Evolutionary conservation across 2,797 vertebrate genomes (phyloP).

Genomic region (Pseudomugil gertrudae): DNA sequence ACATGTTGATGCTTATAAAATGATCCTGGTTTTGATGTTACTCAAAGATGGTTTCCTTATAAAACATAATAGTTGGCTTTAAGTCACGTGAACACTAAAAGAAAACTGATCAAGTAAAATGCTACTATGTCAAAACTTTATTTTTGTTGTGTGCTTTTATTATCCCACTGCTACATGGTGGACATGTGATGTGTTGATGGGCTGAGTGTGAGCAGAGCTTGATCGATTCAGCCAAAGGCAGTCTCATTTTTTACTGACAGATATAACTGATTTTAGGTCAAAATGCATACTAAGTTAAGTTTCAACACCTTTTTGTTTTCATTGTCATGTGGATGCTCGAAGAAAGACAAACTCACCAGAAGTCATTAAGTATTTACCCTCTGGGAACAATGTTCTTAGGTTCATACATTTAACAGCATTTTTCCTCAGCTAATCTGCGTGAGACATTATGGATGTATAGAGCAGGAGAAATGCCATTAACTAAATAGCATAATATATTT

Average conservation of each 20-base stretch:
- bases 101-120: not conserved
- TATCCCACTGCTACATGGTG: not conserved
- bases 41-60: not conserved
- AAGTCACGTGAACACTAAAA: not conserved
- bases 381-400: not conserved
- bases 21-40: not conserved
- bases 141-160: not conserved
- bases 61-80: not conserved
- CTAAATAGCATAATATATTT: not conserved
- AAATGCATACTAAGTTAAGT: not conserved
- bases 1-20: not conserved
- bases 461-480: not conserved
- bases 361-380: constrained; percentile 4
- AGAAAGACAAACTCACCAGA: not conserved
- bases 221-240: not conserved
- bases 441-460: not conserved
- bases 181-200: not conserved
- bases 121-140: not conserved
- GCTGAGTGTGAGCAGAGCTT: not conserved
- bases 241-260: not conserved
- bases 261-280: not conserved
- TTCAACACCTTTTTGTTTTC: not conserved
- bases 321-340: not conserved
- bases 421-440: not conserved
- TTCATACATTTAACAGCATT: not conserved